These are phyloP conservation scores for Chrysotoxum bicinctum DNA, from an alignment of 2,888 invertebrate genomes.

Conservation along the genomic window DNA sequence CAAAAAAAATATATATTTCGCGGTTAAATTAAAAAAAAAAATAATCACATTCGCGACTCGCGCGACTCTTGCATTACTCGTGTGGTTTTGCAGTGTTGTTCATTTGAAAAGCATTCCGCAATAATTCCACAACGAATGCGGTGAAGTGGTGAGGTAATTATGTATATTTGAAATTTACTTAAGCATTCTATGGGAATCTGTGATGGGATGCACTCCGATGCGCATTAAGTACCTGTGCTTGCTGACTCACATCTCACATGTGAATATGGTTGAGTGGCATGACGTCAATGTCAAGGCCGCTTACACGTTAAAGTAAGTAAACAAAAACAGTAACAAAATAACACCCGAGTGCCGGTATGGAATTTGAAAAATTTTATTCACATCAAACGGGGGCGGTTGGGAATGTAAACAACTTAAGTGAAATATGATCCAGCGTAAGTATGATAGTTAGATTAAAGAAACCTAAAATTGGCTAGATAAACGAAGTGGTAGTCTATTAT, in stretches of 20 bases:
- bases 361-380: slow-evolving; percentile 27
- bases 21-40: slow-evolving; percentile 13
- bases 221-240: slow-evolving; percentile 1
- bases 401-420: not conserved
- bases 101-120: slow-evolving; percentile 23
- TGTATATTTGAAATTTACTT: slow-evolving; percentile 20
- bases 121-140: slow-evolving; percentile 14
- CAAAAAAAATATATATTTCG: not conserved
- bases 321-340: slow-evolving; percentile 18
- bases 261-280: slow-evolving; percentile 43
- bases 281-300: slow-evolving; percentile 70
- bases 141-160: slow-evolving; percentile 4
- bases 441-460: too few species aligned
- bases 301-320: slow-evolving; percentile 13
- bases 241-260: slow-evolving; percentile 50
- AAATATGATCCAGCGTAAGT: not conserved
- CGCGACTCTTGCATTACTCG: slow-evolving; percentile 1
- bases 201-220: slow-evolving; percentile 59
- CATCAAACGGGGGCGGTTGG: not conserved
- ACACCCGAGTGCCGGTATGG: slow-evolving; percentile 33
- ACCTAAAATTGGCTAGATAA: too few species aligned
- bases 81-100: not conserved
- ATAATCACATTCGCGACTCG: slow-evolving; percentile 12
- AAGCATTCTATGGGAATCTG: not conserved
- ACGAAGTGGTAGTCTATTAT: too few species aligned